phyloP scores from a whole-genome alignment of 2,113 vertebrate species.

The Hippocampus zosterae region DNA sequence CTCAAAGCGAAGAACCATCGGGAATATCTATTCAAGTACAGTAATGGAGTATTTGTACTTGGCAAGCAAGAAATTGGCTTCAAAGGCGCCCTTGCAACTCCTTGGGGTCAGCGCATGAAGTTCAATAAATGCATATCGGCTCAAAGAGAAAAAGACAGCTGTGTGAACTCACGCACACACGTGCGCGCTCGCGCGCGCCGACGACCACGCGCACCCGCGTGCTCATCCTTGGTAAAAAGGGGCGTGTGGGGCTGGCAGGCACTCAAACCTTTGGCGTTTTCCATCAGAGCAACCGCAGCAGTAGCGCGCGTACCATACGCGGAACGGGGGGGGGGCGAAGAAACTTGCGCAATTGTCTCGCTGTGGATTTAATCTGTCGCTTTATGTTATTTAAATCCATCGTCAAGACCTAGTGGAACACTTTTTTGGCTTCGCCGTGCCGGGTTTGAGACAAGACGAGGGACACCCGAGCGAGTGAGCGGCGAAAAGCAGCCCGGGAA shows the following conservation, averaged over 20 bases:
- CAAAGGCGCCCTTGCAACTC: conserved; percentile 20
- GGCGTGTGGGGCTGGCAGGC: conserved; percentile 55
- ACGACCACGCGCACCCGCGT: conserved; percentile 25
- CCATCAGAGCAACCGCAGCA: conserved; percentile 39
- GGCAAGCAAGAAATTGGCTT: not conserved
- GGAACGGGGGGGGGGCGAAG: conserved; percentile 3
- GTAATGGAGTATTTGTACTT: not conserved
- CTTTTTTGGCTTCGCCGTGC: not conserved
- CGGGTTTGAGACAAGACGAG: conserved; percentile 22
- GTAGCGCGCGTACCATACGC: conserved; percentile 18
- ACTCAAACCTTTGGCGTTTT: conserved; percentile 51
- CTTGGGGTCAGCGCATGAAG: not conserved
- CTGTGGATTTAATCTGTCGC: conserved; percentile 26
- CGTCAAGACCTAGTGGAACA: conserved; percentile 2
- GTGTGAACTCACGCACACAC: conserved; percentile 34
- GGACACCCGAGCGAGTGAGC: conserved; percentile 9
- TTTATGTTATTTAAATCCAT: not conserved
- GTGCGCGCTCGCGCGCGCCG: conserved; percentile 6
- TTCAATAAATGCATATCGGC: conserved; percentile 13
- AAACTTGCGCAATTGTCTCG: conserved; percentile 34
- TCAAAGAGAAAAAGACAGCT: conserved; percentile 26
- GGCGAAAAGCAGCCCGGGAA: conserved; percentile 23
- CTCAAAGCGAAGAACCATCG: not conserved
- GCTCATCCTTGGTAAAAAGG: conserved; percentile 54
- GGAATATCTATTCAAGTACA: not conserved